Evolutionary conservation across 92 coral and sea anemone genomes (phyloP).

Genomic region (Porites cylindrica): DNA sequence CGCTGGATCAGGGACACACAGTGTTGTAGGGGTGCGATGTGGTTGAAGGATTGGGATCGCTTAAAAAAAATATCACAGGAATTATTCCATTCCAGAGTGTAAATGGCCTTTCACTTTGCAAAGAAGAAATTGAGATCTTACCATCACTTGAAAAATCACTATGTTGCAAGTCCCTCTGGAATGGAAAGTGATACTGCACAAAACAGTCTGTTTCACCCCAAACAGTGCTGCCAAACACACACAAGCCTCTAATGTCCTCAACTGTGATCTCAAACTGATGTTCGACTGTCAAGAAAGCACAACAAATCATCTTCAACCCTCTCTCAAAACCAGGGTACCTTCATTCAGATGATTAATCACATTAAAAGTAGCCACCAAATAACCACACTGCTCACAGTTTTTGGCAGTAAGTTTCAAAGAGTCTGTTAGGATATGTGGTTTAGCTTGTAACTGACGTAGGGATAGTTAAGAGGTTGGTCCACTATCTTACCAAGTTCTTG

Average conservation of each 20-base stretch:
- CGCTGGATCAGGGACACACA: slow-evolving; percentile 95
- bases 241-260: slow-evolving; percentile 88
- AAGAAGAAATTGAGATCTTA: slow-evolving; percentile 6
- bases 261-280: slow-evolving; percentile 96
- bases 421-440: background rate
- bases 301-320: background rate
- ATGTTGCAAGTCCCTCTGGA: slow-evolving; percentile 59
- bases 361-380: background rate
- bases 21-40: slow-evolving; percentile 91
- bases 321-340: background rate
- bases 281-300: slow-evolving; percentile 63
- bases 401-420: background rate
- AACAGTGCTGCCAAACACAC: slow-evolving; percentile 86
- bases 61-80: slow-evolving; percentile 8
- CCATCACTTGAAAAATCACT: slow-evolving; percentile 69
- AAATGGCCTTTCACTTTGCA: too few relatives aligned
- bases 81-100: too few relatives aligned
- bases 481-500: slow-evolving; percentile 45
- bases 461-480: background rate
- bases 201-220: slow-evolving; percentile 99
- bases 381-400: background rate
- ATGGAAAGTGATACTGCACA: slow-evolving; percentile 97
- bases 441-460: too few relatives aligned
- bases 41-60: slow-evolving; percentile 79
- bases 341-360: background rate